Evolutionary conservation across 2,888 invertebrate genomes (phyloP), one percentile per base, ranked within the genome.

Genomic region (Phengaris arion): DNA sequence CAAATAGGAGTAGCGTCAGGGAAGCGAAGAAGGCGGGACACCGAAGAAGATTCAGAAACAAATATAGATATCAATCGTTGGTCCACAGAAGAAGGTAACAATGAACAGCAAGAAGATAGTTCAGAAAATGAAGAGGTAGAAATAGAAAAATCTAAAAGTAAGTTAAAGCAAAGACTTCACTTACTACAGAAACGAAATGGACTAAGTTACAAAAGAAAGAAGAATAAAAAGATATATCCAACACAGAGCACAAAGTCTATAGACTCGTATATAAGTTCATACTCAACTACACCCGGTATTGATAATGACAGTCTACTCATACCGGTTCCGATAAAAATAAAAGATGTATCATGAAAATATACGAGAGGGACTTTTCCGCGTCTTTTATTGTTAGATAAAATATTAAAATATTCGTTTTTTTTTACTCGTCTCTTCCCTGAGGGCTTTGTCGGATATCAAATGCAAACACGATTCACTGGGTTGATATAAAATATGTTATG

Each of bases 1-100:
- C 97, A 97, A 86, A 94, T 97, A 68, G 97, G 97, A 48, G 96
- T 96, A 0, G 93, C 97, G 9, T 94, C 96, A 15, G 96, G 96
- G 15, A 89, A 94, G 79, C 86, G 94, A 77, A 94, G 89, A 80
- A 94, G 94, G 83, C 91, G 95, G 55, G 89, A 92, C 75, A 85
- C 89, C 1, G 86, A 88, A 81, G 88, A 89, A 81, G 79, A 84
- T 2, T 80, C 81, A 2, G 83, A 78, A 3, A 75, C 81, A 51
- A 80, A 79, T 64, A 52, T 77, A 22, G 77, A 77, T 68, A 15
- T 76, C 15, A 72, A 77, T 15, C 74, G 72, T 74, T 57, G 59
- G 13, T 69, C 69, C 10, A 12, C 51, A 54, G 48, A 46, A n/a
- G 54, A 76, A 45, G 64, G 10, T 9, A 13, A 12, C 74, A n/a